Base-by-base conservation (phyloP, 2,888 invertebrate genomes). In the Nomada ruficornis region DNA sequence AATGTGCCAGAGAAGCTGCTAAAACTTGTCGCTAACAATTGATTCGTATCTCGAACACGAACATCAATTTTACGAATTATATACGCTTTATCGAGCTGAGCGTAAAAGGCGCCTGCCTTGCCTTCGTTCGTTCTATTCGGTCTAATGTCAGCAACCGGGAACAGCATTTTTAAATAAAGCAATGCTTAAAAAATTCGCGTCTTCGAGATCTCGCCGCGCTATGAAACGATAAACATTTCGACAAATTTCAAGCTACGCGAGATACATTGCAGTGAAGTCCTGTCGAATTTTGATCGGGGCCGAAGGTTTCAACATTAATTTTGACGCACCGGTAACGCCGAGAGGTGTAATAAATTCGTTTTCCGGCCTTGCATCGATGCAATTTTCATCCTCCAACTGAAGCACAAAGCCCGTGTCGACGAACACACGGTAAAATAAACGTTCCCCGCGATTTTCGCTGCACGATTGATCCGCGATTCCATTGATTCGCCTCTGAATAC, bases 391-490 rank as follows among this genome's bases (percentile, higher is more conserved):
- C 52, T 47, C 26, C 47, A 64, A 44, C 29, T 11, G 47, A n/a
- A 20, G 42, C 26, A 47, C 36, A 13, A 36, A 10, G 29, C 20
- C 15, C 42, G 54, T 42, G 50, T 42, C 47, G 20, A 60, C 52
- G 44, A 76, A 29, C 23, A 15, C 54, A 47, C 36, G 74, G 50
- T 60, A 79, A 81, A 84, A 82, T 76, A 80, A 81, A 85, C 83
- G 76, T 70, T 63, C 82, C 62, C 67, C 57, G 60, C 80, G 88
- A 83, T 85, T 85, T 88, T 81, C 81, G 67, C 75, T 69, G 77
- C 60, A 13, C 81, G 79, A 88, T 82, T 85, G 82, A 87, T 78
- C 79, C 73, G 74, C 44, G 77, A 72, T 65, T 78, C 69, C 63
- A 74, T 65, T 77, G 74, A 81, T 80, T 78, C 84, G 60, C 64